Conservation (phyloP, 2,113 vertebrate genomes). For the Ciconia stormi region DNA sequence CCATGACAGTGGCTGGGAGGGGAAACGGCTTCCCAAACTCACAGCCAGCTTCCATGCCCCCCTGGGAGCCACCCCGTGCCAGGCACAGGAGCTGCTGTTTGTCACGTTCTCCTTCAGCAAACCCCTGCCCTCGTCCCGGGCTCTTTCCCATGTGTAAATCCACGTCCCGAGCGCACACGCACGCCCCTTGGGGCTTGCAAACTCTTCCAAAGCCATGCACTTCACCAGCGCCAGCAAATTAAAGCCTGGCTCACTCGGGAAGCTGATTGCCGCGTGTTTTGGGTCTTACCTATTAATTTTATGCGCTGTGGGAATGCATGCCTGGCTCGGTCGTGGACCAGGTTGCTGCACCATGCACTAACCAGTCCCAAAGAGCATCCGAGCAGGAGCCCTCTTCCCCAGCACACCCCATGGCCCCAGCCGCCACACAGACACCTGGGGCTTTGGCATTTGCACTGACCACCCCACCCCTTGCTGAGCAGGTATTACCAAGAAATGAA, state of each 20-base stretch:
- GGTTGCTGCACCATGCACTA: not conserved
- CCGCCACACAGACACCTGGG: rapidly evolving
- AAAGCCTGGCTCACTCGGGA: not conserved
- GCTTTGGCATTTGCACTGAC: not conserved
- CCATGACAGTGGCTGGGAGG: not conserved
- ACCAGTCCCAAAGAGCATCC: not conserved
- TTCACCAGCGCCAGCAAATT: not conserved
- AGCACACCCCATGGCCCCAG: rapidly evolving
- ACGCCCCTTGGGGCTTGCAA: not conserved
- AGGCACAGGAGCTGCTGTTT: not conserved
- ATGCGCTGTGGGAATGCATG: rapidly evolving
- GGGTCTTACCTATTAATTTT: not conserved
- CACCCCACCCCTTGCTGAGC: not conserved
- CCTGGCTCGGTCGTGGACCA: rapidly evolving
- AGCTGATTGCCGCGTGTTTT: rapidly evolving
- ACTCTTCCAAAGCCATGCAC: not conserved
- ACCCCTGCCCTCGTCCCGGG: not conserved
- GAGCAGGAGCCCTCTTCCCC: not conserved
- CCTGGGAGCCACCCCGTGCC: rapidly evolving
- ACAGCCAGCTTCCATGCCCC: rapidly evolving
- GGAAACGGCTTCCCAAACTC: not conserved
- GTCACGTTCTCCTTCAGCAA: not conserved
- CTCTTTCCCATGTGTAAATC: not conserved
- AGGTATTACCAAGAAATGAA: rapidly evolving
- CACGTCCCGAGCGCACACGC: rapidly evolving